These are phyloP conservation scores for Antrozous pallidus DNA, from an alignment of 2,797 vertebrate species.

Conservation along the genomic window DNA sequence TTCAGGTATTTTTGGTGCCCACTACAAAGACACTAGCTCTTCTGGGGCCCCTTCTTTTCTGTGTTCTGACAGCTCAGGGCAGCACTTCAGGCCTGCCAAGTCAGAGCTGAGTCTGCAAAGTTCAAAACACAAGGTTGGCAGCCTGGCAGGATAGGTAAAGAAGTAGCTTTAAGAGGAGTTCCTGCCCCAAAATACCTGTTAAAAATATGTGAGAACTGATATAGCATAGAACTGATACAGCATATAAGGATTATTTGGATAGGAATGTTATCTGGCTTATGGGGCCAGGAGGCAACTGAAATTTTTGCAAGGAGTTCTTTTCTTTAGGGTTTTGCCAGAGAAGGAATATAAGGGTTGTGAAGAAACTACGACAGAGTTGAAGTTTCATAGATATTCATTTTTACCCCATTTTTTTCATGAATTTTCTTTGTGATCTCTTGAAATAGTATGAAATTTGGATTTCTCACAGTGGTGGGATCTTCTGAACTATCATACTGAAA, in stretches of 20 bases:
- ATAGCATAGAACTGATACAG: constrained; percentile 45
- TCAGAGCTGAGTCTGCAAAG: constrained; percentile 58
- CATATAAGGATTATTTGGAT: constrained; percentile 62
- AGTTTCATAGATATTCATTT: constrained; percentile 36
- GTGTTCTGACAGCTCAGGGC: neutral
- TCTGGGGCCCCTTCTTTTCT: neutral
- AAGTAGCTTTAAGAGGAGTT: constrained; percentile 53
- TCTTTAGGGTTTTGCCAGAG: constrained; percentile 27
- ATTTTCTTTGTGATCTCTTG: constrained; percentile 19
- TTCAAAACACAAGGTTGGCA: constrained; percentile 44
- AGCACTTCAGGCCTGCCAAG: constrained; percentile 33
- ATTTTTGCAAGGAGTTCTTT: constrained; percentile 52
- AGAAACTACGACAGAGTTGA: neutral
- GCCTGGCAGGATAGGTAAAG: constrained; percentile 39
- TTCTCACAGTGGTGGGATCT: neutral
- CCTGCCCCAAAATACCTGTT: constrained; percentile 67
- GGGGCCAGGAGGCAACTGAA: constrained; percentile 54
- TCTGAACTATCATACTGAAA: neutral
- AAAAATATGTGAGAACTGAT: constrained; percentile 69
- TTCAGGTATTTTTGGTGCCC: neutral
- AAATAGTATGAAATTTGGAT: constrained; percentile 1
- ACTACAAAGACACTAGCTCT: neutral
- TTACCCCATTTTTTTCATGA: constrained; percentile 8
- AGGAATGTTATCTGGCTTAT: constrained; percentile 60
- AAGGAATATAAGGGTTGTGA: constrained; percentile 14